phyloP scores from a whole-genome alignment of 2,797 vertebrate genomes.

The Cryptoblepharus egeriae region DNA sequence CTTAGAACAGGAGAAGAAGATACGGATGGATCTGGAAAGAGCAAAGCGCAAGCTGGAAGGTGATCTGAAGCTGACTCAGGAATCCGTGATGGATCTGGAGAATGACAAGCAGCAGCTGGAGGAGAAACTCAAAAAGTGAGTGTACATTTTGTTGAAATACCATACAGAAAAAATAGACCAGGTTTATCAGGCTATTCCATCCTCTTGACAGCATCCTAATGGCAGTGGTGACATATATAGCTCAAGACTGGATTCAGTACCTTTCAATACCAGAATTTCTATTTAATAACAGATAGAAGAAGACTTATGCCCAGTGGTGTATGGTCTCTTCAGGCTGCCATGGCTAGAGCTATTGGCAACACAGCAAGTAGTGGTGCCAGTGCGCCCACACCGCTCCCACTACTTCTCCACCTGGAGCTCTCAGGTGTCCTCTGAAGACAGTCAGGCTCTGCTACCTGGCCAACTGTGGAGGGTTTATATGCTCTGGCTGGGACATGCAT shows the following conservation, averaged over 20 bases:
- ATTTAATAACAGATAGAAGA: too few species aligned
- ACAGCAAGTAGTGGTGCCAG: too few species aligned
- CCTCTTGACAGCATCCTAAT: not conserved
- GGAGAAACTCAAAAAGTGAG: slow-evolving; percentile 93
- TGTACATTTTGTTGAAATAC: not conserved
- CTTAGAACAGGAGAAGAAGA: slow-evolving; percentile 93
- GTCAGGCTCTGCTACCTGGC: too few species aligned
- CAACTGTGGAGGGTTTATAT: too few species aligned
- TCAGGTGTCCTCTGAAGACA: too few species aligned
- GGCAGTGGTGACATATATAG: not conserved
- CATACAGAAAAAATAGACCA: not conserved
- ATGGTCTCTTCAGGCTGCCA: too few species aligned
- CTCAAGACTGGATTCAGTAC: not conserved
- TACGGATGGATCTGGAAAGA: slow-evolving; percentile 92
- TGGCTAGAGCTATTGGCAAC: too few species aligned
- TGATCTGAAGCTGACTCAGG: slow-evolving; percentile 90
- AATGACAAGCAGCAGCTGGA: slow-evolving; percentile 94
- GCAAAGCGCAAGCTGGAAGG: slow-evolving; percentile 92
- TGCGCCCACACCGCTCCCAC: too few species aligned
- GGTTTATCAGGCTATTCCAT: not conserved
- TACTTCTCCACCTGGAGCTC: too few species aligned
- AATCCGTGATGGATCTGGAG: slow-evolving; percentile 89
- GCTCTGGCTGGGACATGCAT: too few species aligned
- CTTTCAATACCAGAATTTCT: too few species aligned
- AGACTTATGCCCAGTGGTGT: too few species aligned